Percentiles rank a stretch among this genome's conserved stretches.
These are phyloP conservation scores for Nephrotoma guestfalica DNA, from an alignment of 2,888 invertebrate species.

Conservation along the genomic window DNA sequence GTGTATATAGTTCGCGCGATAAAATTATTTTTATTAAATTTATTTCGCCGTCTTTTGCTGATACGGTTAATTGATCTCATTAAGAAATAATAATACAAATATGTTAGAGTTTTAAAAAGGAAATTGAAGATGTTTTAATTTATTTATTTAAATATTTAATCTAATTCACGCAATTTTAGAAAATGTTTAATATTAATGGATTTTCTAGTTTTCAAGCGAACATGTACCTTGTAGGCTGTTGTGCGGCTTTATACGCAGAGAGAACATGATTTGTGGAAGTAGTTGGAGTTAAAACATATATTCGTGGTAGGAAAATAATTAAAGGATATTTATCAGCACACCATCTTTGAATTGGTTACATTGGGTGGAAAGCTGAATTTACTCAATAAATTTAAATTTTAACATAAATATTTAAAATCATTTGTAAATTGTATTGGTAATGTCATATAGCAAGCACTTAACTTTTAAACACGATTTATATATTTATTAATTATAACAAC, in stretches of 20 bases:
- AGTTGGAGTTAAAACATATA: background rate
- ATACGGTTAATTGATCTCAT: background rate
- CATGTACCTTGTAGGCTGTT: background rate
- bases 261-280: background rate
- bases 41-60: background rate
- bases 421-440: background rate
- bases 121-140: background rate
- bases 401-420: too few relatives aligned
- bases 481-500: background rate
- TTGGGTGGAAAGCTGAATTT: background rate
- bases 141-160: background rate
- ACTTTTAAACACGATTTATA: background rate
- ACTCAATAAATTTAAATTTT: background rate
- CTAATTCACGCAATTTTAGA: background rate
- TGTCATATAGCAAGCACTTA: background rate
- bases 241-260: background rate
- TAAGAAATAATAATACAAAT: background rate
- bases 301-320: background rate
- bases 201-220: background rate
- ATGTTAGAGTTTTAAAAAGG: background rate
- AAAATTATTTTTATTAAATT: background rate
- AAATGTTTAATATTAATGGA: background rate
- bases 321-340: background rate
- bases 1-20: background rate
- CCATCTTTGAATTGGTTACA: background rate